Evolutionary conservation across 53 echinoderm and acorn worm genomes (phyloP), one percentile per base, ranked within the genome.

Genomic region (Echinometra lucunter): DNA sequence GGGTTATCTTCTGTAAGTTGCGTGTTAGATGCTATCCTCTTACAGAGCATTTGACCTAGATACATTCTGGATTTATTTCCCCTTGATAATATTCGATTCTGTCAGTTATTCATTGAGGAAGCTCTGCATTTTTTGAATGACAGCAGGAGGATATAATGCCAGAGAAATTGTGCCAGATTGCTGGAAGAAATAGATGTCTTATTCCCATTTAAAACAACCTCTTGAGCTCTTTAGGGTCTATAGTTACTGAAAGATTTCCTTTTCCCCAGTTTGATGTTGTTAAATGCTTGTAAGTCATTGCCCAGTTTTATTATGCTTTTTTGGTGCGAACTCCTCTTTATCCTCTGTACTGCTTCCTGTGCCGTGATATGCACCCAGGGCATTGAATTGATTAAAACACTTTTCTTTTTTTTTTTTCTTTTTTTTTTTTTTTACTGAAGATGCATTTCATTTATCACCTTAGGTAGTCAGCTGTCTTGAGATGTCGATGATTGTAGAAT

Each of bases 81-180:
- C 18, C n/a, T 83, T 15, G 2, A 45, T 85, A 28, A 44, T n/a
- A n/a, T 81, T 42, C 9, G 44, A 42, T 85, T 85, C 85, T 58
- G 25, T 89, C 60, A 89, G 8, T 30, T 60, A 89, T 89, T 89
- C 89, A 89, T 89, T 58, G 57, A 89, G 58, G 57, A 89, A 89
- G 57, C 60, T 7, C 8, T 89, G 37, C 49, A 47, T 85, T 78
- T 42, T 78, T 18, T 78, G 78, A 78, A 78, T 78, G 78, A 78
- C 85, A 47, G 49, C 49, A 85, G 11, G 85, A 49, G 19, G 85
- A 49, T 85, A n/a, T n/a, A 11, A 27, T 21, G 28, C 2, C 12
- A 27, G 47, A n/a, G 45, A 85, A 85, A 85, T 49, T 85, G 47
- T 47, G 85, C 49, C 85, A 85, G 45, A 45, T 85, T 85, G 78